Evolutionary conservation across 2,888 invertebrate species (phyloP).

Genomic region (Gisinianus flammeolus): DNA sequence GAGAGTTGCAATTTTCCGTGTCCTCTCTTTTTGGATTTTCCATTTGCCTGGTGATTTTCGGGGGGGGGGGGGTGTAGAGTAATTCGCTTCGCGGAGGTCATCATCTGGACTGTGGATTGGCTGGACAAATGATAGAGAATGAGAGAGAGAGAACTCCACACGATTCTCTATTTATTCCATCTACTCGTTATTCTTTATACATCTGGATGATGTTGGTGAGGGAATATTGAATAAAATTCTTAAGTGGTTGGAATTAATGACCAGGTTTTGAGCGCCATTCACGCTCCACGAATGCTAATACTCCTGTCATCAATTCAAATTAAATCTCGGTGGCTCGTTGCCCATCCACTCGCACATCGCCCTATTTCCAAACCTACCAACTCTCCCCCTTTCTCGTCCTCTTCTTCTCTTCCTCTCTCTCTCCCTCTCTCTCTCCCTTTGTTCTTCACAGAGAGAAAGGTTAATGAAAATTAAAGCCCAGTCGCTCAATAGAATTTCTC

Average conservation of each 20-base stretch:
- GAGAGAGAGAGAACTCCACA: no score
- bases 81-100: no score
- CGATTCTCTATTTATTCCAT: no score
- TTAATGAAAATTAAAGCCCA: not conserved
- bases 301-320: conserved; percentile 40
- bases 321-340: conserved; percentile 38
- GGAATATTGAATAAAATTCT: conserved; percentile 35
- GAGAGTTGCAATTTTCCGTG: no score
- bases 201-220: no score
- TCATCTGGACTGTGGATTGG: no score
- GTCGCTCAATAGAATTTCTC: not conserved
- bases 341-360: conserved; percentile 26
- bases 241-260: conserved; percentile 38
- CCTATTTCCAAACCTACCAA: no score
- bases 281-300: conserved; percentile 31
- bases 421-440: not conserved
- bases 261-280: conserved; percentile 34
- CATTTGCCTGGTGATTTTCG: no score
- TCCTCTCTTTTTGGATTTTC: no score
- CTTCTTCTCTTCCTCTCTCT: not conserved
- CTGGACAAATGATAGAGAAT: no score
- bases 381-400: not conserved
- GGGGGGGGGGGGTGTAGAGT: no score
- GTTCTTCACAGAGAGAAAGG: not conserved
- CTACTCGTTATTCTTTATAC: no score